A percentile compares a stretch with the other conserved stretches of the same genome.
phyloP scores from a whole-genome alignment of 1,140 invertebrate species.

The Achroia grisella region DNA sequence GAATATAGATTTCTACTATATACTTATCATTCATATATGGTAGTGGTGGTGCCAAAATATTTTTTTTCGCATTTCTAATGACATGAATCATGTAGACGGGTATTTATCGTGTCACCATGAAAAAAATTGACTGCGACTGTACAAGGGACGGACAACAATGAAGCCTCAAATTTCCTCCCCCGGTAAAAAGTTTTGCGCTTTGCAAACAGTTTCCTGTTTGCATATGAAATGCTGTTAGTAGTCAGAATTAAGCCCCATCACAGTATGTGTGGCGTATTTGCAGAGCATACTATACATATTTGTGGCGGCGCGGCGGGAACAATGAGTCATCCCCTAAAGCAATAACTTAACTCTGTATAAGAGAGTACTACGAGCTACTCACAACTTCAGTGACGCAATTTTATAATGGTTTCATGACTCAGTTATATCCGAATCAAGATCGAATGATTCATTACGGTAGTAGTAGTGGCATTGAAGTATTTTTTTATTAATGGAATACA shows the following conservation, averaged over 20 bases:
- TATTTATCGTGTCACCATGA: no score
- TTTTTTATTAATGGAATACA: not conserved
- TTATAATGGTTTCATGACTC: conserved; percentile 36
- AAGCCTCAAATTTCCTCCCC: conserved; percentile 16
- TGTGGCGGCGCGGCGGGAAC: conserved; percentile 9
- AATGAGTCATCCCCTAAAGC: conserved; percentile 24
- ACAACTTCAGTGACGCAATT: conserved; percentile 38
- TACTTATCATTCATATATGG: no score
- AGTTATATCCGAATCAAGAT: conserved; percentile 18
- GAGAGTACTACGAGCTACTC: conserved; percentile 11
- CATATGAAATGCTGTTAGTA: conserved; percentile 29
- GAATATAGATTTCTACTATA: no score
- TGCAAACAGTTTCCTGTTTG: conserved; percentile 30
- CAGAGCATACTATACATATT: conserved; percentile 3
- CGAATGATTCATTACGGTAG: conserved; percentile 31
- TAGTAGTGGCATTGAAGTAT: conserved; percentile 1
- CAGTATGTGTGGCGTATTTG: not conserved
- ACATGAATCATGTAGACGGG: no score
- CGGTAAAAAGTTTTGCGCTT: conserved; percentile 24
- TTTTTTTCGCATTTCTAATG: no score
- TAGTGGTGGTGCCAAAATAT: no score
- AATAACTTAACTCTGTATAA: not conserved
- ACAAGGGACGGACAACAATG: no score
- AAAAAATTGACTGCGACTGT: no score
- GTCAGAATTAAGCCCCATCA: conserved; percentile 24